phyloP scores from a whole-genome alignment of 1,140 invertebrate species.

The Cydia strobilella region DNA sequence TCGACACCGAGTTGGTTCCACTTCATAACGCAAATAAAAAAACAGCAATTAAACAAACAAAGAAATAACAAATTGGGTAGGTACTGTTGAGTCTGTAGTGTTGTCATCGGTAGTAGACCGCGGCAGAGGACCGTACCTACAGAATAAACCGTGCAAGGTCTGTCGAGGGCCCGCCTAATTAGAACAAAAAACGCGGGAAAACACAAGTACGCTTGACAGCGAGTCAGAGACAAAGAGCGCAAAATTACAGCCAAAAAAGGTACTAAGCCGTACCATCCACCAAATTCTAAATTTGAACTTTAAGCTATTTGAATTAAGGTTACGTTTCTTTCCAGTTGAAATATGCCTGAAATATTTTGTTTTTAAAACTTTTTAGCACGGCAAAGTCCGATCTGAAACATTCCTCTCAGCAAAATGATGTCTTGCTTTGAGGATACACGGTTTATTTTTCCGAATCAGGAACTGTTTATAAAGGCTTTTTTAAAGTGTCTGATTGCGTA shows the following conservation, averaged over 20 bases:
- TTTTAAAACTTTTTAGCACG: not conserved
- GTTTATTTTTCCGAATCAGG: not conserved
- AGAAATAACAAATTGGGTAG: constrained; percentile 32
- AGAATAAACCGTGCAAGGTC: constrained; percentile 32
- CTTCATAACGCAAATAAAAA: constrained; percentile 22
- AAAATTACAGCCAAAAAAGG: constrained; percentile 53
- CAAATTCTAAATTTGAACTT: constrained; percentile 12
- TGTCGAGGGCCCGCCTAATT: constrained; percentile 74
- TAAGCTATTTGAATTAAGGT: not conserved
- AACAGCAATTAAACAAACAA: constrained; percentile 30
- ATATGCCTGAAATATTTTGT: constrained; percentile 27
- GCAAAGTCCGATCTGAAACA: not conserved
- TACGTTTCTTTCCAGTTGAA: constrained; percentile 7
- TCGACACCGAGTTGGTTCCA: constrained; percentile 6
- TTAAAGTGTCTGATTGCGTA: constrained; percentile 55
- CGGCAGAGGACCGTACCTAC: constrained; percentile 26
- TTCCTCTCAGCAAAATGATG: not conserved
- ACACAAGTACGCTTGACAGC: constrained; percentile 78
- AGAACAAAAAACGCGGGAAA: constrained; percentile 80
- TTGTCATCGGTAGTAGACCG: constrained; percentile 32
- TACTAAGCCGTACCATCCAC: constrained; percentile 45
- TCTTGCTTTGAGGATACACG: not conserved
- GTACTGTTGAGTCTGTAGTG: constrained; percentile 26
- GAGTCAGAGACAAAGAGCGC: constrained; percentile 77
- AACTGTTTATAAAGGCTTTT: constrained; percentile 21